Evolutionary conservation across 2,113 vertebrate genomes (phyloP).

Genomic region (Narcine bancroftii): DNA sequence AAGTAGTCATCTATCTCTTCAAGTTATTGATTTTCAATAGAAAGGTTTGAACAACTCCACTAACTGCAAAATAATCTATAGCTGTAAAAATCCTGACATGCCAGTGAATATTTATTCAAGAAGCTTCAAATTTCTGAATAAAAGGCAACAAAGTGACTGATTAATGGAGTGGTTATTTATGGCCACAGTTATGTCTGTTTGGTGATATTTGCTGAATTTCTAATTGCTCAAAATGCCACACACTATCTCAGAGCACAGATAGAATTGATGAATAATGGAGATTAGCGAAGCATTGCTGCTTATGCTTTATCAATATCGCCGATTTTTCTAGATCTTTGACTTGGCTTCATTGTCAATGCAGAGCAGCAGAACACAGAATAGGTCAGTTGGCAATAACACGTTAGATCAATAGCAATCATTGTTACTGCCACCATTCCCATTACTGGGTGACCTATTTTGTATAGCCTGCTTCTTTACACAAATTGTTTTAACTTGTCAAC

Average conservation of each 20-base stretch:
- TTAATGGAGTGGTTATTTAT: background rate
- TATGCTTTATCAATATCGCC: constrained; percentile 21
- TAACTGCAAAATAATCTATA: background rate
- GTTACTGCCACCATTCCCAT: constrained; percentile 27
- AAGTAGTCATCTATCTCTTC: background rate
- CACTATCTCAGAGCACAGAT: background rate
- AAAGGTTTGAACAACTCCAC: background rate
- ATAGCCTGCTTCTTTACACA: constrained; percentile 12
- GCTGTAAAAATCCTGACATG: background rate
- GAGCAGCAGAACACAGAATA: constrained; percentile 22
- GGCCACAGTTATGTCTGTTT: background rate
- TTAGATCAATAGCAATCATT: constrained; percentile 35
- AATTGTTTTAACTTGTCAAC: constrained; percentile 34
- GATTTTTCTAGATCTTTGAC: constrained; percentile 28
- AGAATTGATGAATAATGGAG: background rate
- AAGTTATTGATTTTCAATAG: background rate
- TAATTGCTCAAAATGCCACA: background rate
- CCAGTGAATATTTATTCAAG: background rate
- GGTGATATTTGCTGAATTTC: background rate
- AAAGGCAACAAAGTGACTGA: background rate
- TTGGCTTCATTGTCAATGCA: constrained; percentile 17
- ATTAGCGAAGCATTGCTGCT: background rate
- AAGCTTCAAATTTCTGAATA: background rate
- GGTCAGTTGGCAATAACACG: constrained; percentile 29
- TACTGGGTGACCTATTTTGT: constrained; percentile 36